A percentile compares a stretch with the other conserved stretches of the same genome.
These are phyloP conservation scores for Taenioides sp. DNA, from an alignment of 2,797 vertebrate species.

Conservation along the genomic window DNA sequence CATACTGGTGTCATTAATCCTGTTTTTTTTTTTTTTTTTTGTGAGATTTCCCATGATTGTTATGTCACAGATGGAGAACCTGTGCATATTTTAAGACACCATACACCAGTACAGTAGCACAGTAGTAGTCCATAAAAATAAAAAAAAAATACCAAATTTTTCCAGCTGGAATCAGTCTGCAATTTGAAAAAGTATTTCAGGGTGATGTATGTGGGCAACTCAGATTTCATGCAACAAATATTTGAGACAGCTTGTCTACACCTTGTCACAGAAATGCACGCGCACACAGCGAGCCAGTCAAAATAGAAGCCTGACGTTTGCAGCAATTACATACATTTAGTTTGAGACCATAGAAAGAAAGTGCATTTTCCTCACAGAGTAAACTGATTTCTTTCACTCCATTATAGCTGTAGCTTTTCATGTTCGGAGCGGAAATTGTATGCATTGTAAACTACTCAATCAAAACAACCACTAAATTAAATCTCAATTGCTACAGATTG, in stretches of 20 bases:
- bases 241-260: constrained; percentile 6
- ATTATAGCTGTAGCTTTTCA: not conserved
- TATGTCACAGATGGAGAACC: no score
- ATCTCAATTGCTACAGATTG: not conserved
- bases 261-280: constrained; percentile 1
- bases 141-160: not conserved
- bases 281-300: not conserved
- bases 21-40: no score
- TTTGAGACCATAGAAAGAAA: not conserved
- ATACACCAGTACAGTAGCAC: no score
- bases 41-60: no score
- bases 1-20: no score
- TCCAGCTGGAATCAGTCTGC: not conserved
- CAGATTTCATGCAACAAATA: constrained; percentile 1
- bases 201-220: not conserved
- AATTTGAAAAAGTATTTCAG: not conserved
- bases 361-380: not conserved
- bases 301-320: constrained; percentile 3
- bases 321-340: constrained; percentile 7
- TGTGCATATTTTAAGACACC: no score
- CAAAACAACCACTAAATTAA: not conserved
- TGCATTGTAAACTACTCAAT: not conserved
- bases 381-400: not conserved
- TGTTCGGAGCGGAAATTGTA: not conserved
- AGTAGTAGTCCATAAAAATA: not conserved